phyloP scores from a whole-genome alignment of 1,140 invertebrate genomes.

The Drosophila takahashii region DNA sequence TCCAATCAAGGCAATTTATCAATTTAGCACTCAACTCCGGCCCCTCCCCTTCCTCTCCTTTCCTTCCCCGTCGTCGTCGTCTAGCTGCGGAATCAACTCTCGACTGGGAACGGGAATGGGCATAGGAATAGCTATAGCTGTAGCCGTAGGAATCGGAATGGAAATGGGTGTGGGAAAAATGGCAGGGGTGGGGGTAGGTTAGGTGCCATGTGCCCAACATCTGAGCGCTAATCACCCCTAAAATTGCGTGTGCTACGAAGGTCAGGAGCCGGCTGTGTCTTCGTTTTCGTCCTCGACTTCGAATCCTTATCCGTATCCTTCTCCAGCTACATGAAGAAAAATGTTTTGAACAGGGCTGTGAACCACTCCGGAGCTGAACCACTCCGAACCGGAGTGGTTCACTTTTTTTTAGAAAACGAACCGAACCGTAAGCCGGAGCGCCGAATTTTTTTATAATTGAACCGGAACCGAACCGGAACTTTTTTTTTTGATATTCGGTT shows the following conservation, averaged over 20 bases:
- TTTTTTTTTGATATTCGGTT: too few species aligned
- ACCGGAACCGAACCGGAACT: too few species aligned
- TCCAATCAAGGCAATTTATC: constrained; percentile 80
- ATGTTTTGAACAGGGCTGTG: neutral
- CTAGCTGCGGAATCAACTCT: constrained; percentile 11
- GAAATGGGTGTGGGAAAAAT: constrained; percentile 7
- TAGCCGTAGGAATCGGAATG: neutral
- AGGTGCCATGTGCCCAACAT: constrained; percentile 50
- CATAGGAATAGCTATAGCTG: constrained; percentile 6
- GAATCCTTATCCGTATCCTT: constrained; percentile 41
- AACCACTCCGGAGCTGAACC: too few species aligned
- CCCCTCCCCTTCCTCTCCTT: constrained; percentile 10
- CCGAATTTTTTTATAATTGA: too few species aligned
- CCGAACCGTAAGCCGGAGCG: too few species aligned
- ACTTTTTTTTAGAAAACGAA: too few species aligned
- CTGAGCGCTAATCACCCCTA: constrained; percentile 75
- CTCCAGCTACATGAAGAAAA: neutral
- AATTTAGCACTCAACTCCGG: constrained; percentile 75
- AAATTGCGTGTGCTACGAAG: constrained; percentile 76
- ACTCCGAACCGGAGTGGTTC: too few species aligned
- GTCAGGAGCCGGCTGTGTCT: constrained; percentile 41
- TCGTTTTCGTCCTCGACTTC: constrained; percentile 9
- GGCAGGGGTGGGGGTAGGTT: constrained; percentile 1
- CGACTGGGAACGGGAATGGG: constrained; percentile 19
- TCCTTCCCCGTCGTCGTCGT: neutral